Evolutionary conservation across 2,113 vertebrate species (phyloP).

Genomic region (Chloebia gouldiae): DNA sequence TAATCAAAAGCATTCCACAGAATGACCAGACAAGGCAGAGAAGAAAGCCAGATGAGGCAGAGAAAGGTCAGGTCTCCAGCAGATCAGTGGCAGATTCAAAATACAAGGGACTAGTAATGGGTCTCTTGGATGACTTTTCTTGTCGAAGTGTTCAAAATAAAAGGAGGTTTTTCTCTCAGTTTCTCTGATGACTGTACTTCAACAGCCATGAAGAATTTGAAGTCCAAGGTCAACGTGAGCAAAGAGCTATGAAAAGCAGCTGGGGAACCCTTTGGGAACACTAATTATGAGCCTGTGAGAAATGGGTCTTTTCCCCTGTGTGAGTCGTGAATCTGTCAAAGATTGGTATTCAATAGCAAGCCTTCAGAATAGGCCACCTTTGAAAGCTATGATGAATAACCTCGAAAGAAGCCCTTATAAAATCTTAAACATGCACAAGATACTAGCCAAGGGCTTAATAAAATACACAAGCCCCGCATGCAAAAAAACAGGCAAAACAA

Average conservation of each 20-base stretch:
- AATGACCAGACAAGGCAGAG: not conserved
- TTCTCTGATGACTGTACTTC: not conserved
- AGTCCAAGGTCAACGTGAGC: not conserved
- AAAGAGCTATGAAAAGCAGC: constrained; percentile 35
- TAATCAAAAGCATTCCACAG: not conserved
- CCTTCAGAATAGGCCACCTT: constrained; percentile 44
- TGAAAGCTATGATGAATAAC: constrained; percentile 52
- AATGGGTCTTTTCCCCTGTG: not conserved
- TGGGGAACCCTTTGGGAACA: not conserved
- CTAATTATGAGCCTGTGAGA: constrained; percentile 14
- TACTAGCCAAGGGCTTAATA: constrained; percentile 66
- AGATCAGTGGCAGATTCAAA: not conserved
- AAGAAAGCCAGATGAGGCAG: not conserved
- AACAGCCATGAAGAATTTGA: not conserved
- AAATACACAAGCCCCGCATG: constrained; percentile 56
- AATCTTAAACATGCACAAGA: constrained; percentile 36
- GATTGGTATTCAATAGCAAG: constrained; percentile 43
- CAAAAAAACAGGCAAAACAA: constrained; percentile 47
- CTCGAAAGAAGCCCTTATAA: constrained; percentile 44
- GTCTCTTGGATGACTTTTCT: not conserved
- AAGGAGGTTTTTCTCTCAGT: not conserved
- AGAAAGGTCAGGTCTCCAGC: not conserved
- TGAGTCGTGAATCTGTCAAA: constrained; percentile 1
- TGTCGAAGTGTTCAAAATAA: not conserved
- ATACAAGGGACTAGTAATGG: not conserved